Evolutionary conservation across 1,140 invertebrate species (phyloP), one percentile per base, ranked within the genome.

Genomic region (Brachionus angularis): DNA sequence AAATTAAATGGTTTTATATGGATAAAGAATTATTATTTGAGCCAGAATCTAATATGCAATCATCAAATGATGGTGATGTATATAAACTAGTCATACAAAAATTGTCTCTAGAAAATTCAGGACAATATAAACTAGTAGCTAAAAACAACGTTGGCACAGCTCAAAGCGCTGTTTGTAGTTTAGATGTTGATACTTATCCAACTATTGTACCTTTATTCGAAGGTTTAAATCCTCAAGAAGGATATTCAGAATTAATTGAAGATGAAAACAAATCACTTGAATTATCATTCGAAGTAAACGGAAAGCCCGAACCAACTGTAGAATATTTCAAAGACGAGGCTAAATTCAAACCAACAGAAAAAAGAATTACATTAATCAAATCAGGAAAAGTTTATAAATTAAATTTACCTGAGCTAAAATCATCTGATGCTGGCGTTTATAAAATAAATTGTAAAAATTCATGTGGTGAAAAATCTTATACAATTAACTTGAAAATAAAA

Each of bases 71-170:
- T 18, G 75, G 74, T 10, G 73, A 72, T 3, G 62, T 73, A 14
- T 78, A 79, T 58, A 77, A 74, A 53, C 71, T 81, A 18, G 73
- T 74, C 10, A 74, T 81, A 52, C 76, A 76, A 18, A 76, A 77
- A 36, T 74, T 77, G 21, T 67, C 74, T n/a, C 39, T 78, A 29
- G 74, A 76, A 23, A 76, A 79, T 53, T 73, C 74, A 58, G 78
- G 75, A 12, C 74, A 75, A 52, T 75, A 79, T n/a, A 78, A 31
- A 29, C 5, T 64, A 33, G 18, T 16, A 46, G 58, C 42, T 18
- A 64, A 47, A 64, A 64, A 64, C 31, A 16, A 12, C 27, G 42
- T 64, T 46, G 58, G 58, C 3, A 16, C 21, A 18, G 39, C 47
- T 46, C 39, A 64, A 46, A 31, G 23, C 1, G 18, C 25, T 49